Conservation (phyloP, 2,113 vertebrate genomes). For the Urocynchramus pylzowi region DNA sequence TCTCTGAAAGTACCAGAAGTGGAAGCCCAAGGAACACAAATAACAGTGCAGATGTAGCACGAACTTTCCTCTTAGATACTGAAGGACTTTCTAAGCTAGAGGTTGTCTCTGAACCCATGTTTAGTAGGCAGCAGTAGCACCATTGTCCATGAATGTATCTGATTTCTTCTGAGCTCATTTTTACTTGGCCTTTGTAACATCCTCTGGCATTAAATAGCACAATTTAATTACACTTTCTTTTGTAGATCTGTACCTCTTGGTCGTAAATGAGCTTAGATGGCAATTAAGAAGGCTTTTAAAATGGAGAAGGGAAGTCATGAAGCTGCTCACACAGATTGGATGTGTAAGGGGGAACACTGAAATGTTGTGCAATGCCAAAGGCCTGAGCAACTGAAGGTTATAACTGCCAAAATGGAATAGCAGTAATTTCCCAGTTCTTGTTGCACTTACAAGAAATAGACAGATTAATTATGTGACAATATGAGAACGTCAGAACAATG, state of each 20-base stretch:
- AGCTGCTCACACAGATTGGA: not conserved
- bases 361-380: not conserved
- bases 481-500: not conserved
- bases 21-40: not conserved
- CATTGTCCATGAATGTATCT: not conserved
- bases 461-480: not conserved
- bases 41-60: rapidly evolving
- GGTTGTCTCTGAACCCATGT: not conserved
- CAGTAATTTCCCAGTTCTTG: not conserved
- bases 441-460: not conserved
- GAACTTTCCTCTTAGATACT: not conserved
- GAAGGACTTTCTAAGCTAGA: not conserved
- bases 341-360: not conserved
- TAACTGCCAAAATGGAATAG: not conserved
- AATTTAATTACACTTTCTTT: not conserved
- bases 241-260: not conserved
- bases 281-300: not conserved
- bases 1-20: not conserved
- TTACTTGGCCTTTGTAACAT: not conserved
- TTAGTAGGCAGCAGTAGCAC: not conserved
- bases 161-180: not conserved
- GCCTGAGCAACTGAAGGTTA: not conserved
- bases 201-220: not conserved
- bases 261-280: not conserved
- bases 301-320: not conserved